Evolutionary conservation across 2,113 vertebrate genomes (phyloP), one percentile per base, ranked within the genome.

Genomic region (Mastomys natalensis): DNA sequence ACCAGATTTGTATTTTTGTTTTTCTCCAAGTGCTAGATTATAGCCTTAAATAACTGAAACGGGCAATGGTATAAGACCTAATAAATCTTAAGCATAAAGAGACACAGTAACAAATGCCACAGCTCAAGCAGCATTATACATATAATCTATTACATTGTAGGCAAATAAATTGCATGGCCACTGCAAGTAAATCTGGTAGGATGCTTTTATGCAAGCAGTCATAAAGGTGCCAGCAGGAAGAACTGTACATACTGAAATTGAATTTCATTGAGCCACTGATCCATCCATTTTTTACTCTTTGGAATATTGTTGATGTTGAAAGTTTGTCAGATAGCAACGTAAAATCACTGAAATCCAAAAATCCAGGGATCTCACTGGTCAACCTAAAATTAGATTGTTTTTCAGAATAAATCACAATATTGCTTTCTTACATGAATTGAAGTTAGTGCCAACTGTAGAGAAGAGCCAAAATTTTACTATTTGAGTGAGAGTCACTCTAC

Each of bases 31-130:
- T n/a, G 37, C 16, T 76, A 4, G 45, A 9, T 68, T 70, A 76
- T 66, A 73, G 24, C 15, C 34, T 62, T 81, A 51, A 93, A 58
- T 94, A 93, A 88, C 64, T 87, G 48, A 78, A 82, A 62, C 58
- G 26, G 51, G 81, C 62, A 87, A 1, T 29, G 10, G 34, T 34
- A 81, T 45, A 93, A 84, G 12, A 3, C 16, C 64, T 55, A 92
- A 51, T 94, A 95, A 87, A 68, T 96, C 45, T 53, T 89, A 62
- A 68, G 55, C 64, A 72, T 40, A 92, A 91, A 86, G 34, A 90
- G 24, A 82, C 34, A 72, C 58, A 34, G 5, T 40, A 91, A 74
- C n/a, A 92, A 87, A 81, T 60, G 22, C 16, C 76, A 5, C 21
- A 76, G 29, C 43, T 96, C 26, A 87, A 80, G 55, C 1, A 86